Evolutionary conservation across 1,140 invertebrate genomes (phyloP).

Genomic region (Brachionus manjavacas): DNA sequence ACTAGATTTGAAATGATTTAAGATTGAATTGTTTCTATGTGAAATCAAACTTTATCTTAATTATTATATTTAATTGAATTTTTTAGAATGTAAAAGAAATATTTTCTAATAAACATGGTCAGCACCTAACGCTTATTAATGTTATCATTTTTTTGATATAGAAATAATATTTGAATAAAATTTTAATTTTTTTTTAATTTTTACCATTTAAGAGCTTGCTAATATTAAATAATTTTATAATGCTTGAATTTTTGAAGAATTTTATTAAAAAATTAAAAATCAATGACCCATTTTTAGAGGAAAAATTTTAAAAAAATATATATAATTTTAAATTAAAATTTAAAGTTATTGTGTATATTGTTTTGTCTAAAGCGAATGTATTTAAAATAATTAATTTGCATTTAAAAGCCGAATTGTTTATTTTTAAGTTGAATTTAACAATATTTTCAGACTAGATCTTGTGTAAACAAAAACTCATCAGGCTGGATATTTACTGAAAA

Average conservation of each 20-base stretch:
- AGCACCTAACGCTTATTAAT: not conserved
- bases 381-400: not conserved
- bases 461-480: no score
- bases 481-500: no score
- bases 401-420: not conserved
- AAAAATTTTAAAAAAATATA: no score
- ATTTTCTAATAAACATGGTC: not conserved
- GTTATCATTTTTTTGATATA: not conserved
- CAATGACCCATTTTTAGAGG: no score
- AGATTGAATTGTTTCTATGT: not conserved
- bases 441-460: no score
- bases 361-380: not conserved
- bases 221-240: not conserved
- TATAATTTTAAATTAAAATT: no score
- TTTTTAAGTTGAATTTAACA: no score
- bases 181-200: not conserved
- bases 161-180: not conserved
- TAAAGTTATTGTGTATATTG: not conserved
- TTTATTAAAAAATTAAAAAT: not conserved
- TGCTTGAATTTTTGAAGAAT: not conserved
- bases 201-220: not conserved
- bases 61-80: not conserved
- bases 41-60: not conserved
- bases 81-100: not conserved
- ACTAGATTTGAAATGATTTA: not conserved